Conservation (phyloP, 2,113 vertebrate species). For the Holacanthus passer region DNA sequence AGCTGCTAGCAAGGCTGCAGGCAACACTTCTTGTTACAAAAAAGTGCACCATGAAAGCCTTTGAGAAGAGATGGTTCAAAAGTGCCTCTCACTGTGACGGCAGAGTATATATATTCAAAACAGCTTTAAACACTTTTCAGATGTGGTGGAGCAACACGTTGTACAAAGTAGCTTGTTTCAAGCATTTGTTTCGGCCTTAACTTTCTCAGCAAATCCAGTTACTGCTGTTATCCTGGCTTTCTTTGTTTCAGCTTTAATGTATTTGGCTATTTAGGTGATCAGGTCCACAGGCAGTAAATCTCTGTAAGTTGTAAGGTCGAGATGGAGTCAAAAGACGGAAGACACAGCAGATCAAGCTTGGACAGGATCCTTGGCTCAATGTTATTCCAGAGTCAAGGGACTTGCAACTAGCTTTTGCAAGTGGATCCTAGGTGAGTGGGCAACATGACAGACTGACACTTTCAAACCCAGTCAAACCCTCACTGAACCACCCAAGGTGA, state of each 20-base stretch:
- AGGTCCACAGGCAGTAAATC: neutral
- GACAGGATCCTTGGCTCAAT: conserved; percentile 38
- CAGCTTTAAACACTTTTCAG: neutral
- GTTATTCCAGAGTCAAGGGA: conserved; percentile 36
- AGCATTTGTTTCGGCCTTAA: neutral
- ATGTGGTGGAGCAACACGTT: neutral
- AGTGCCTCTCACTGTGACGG: neutral
- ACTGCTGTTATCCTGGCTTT: neutral
- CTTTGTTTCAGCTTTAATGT: neutral
- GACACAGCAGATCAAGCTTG: conserved; percentile 60
- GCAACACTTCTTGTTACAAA: neutral
- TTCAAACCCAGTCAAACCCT: conserved; percentile 51
- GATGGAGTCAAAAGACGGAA: conserved; percentile 13
- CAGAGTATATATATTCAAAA: neutral
- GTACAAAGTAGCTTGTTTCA: neutral
- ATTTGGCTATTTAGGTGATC: neutral
- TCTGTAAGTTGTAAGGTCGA: neutral
- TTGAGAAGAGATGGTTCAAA: neutral
- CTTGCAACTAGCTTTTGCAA: conserved; percentile 45
- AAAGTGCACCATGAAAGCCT: neutral
- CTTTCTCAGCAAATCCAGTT: neutral
- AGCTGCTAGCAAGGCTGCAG: neutral
- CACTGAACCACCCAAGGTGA: conserved; percentile 44
- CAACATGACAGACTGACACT: conserved; percentile 47
- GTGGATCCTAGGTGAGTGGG: conserved; percentile 53